Evolutionary conservation across 2,888 invertebrate genomes (phyloP).

Genomic region (Theretra japonica): DNA sequence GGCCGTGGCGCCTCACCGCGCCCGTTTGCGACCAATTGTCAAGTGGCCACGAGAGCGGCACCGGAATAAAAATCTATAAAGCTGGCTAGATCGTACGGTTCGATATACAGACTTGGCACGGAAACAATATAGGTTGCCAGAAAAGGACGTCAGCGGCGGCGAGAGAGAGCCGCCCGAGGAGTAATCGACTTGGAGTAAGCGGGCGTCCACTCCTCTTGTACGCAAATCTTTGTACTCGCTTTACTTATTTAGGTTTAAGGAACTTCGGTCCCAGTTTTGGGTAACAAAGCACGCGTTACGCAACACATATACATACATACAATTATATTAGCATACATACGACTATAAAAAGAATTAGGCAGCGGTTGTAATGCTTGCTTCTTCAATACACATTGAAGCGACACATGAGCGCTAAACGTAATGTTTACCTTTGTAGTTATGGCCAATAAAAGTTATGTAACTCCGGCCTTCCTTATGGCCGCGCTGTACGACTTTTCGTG

Average conservation of each 20-base stretch:
- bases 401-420: slow-evolving; percentile 12
- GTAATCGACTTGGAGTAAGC: slow-evolving; percentile 58
- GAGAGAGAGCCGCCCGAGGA: slow-evolving; percentile 66
- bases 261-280: neutral
- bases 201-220: slow-evolving; percentile 11
- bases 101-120: slow-evolving; percentile 76
- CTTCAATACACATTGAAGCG: slow-evolving; percentile 10
- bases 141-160: slow-evolving; percentile 69
- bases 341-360: slow-evolving; percentile 6
- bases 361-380: slow-evolving; percentile 20
- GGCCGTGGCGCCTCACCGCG: slow-evolving; percentile 18
- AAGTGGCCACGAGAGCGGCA: slow-evolving; percentile 26
- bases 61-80: slow-evolving; percentile 61
- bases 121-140: slow-evolving; percentile 75
- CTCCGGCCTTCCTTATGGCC: slow-evolving; percentile 41
- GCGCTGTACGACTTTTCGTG: neutral
- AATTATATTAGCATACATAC: neutral
- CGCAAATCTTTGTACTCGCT: slow-evolving; percentile 15
- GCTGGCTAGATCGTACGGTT: slow-evolving; percentile 68
- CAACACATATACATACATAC: neutral
- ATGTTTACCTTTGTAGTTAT: slow-evolving; percentile 34
- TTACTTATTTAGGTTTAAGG: slow-evolving; percentile 6
- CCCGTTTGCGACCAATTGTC: slow-evolving; percentile 29
- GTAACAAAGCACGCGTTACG: neutral
- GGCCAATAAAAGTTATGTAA: slow-evolving; percentile 51